Conservation (phyloP, 2,888 invertebrate species). For the Ecliptopera silaceata region DNA sequence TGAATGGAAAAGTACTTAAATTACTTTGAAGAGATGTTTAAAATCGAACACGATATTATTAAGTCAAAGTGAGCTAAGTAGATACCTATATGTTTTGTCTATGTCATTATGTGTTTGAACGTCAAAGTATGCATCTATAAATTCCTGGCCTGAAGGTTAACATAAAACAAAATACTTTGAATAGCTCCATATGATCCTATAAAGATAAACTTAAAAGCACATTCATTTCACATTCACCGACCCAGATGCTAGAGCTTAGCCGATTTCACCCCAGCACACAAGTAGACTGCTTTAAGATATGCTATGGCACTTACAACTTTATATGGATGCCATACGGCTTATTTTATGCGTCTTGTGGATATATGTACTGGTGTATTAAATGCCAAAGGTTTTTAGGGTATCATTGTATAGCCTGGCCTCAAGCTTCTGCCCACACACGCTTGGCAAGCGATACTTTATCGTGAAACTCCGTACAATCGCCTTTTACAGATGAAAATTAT, state of each 20-base stretch:
- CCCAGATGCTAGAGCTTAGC: constrained; percentile 33
- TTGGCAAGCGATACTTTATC: constrained; percentile 16
- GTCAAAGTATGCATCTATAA: too few relatives aligned
- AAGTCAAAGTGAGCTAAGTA: too few relatives aligned
- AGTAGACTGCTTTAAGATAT: neutral
- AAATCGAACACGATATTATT: too few relatives aligned
- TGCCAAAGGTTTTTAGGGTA: constrained; percentile 23
- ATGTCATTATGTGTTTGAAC: too few relatives aligned
- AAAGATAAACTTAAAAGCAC: constrained; percentile 29
- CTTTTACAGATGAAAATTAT: constrained; percentile 12
- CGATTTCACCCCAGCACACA: constrained; percentile 35
- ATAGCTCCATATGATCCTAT: constrained; percentile 27
- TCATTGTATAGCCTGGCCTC: constrained; percentile 19
- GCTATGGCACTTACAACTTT: constrained; percentile 11
- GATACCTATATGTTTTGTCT: too few relatives aligned
- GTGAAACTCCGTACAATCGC: constrained; percentile 11
- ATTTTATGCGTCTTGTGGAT: neutral
- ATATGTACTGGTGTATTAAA: constrained; percentile 2
- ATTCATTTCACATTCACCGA: constrained; percentile 32
- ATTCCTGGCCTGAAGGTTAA: neutral
- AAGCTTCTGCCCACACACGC: constrained; percentile 26
- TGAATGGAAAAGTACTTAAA: too few relatives aligned
- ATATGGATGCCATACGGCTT: constrained; percentile 1
- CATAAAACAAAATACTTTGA: constrained; percentile 14
- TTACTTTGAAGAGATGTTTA: too few relatives aligned